Base-by-base conservation (phyloP, 2,888 invertebrate genomes). In the Caenorhabditis imperialis region DNA sequence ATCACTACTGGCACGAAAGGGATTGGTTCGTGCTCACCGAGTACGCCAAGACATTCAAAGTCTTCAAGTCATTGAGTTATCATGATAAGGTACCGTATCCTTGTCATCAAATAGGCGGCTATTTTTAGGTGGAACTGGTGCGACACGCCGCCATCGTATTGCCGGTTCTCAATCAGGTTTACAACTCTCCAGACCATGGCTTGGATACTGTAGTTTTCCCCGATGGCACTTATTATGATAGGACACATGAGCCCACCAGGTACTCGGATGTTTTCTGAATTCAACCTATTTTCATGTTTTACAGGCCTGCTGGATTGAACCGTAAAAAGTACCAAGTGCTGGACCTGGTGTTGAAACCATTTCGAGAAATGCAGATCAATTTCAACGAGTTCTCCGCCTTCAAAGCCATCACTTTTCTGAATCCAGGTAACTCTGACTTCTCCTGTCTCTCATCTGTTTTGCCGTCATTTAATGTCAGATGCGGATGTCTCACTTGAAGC, bases 321-420 rank as follows among this genome's bases (percentile, higher is more conserved):
- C 65, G 77, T 33, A 81, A 81, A 48, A 83, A 81, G 63, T 79
- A 78, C 51, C 84, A 87, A 60, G 80, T 87, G 76, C 78, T 87
- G 33, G 87, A 87, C 54, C 81, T 85, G 45, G 69, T 87, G 14
- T 55, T 87, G 55, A 82, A 84, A 10, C 87, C 87, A 16, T 81
- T 87, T 55, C 58, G 86, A 16, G 73, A 84, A 47, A 77, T 87
- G 72, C 51, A 79, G 14, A 79, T 87, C n/a, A 85, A 87, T 63
- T 70, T 78, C 23, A 82, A 81, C 33, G 87, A 87, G 50, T 87
- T 87, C 58, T 82, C 86, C 20, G 86, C 87, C 0, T 85, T 84
- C 42, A 87, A 86, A 61, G 85, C 86, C 4, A 85, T 87, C 33
- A 86, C 86, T 74, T 87, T 87, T 60, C 67, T 87, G 33, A 87